These are phyloP conservation scores for Platysteira castanea DNA, from an alignment of 2,113 vertebrate species.

Conservation along the genomic window DNA sequence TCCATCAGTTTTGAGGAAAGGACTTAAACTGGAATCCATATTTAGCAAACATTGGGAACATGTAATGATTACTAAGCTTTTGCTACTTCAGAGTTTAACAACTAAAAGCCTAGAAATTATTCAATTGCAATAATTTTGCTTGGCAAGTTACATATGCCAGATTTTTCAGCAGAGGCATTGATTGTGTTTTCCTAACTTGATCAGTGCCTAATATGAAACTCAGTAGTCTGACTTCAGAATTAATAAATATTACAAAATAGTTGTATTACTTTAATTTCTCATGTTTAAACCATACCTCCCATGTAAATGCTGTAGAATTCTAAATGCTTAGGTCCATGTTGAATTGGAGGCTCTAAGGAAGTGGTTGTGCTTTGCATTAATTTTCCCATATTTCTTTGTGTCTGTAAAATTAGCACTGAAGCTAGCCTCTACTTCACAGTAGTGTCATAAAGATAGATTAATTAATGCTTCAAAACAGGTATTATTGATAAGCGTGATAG, in stretches of 20 bases:
- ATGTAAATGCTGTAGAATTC: background rate
- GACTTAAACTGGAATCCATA: background rate
- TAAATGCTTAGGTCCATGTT: background rate
- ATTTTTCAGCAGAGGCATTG: background rate
- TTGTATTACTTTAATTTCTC: background rate
- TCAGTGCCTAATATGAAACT: background rate
- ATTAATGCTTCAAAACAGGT: background rate
- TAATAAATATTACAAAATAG: background rate
- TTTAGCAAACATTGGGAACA: background rate
- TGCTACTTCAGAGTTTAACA: background rate
- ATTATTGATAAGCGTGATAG: conserved; percentile 27
- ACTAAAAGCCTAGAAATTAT: background rate
- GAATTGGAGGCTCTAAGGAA: background rate
- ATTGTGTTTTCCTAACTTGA: background rate
- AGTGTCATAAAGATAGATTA: conserved; percentile 8
- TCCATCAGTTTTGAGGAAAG: background rate
- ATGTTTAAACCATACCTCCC: background rate
- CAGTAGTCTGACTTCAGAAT: background rate
- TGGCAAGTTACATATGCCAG: background rate
- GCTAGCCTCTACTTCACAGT: background rate
- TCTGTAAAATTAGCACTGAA: background rate
- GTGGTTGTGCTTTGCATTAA: background rate
- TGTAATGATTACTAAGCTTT: background rate
- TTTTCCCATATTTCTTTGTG: background rate
- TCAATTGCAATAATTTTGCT: background rate